Percentiles rank a stretch among this genome's conserved stretches.
Evolutionary conservation across 92 coral and sea anemone genomes (phyloP).

Genomic region (Epizoanthus rinbou): DNA sequence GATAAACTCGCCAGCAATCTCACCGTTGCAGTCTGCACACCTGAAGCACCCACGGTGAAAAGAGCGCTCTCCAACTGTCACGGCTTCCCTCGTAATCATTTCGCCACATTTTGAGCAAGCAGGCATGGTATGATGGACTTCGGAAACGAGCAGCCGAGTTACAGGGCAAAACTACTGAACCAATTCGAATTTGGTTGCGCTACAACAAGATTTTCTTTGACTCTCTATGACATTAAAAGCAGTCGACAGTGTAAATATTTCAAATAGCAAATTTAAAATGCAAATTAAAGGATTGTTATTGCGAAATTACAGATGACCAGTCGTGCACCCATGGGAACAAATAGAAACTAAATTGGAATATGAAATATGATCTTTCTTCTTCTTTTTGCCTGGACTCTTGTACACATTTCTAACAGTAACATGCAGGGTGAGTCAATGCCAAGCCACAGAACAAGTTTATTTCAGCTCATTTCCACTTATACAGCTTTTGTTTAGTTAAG

Average conservation of each 20-base stretch:
- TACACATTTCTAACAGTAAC: too few relatives aligned
- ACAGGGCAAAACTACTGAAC: neutral
- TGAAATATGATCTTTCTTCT: too few relatives aligned
- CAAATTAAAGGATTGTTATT: slow-evolving; percentile 11
- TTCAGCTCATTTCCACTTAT: too few relatives aligned
- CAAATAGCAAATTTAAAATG: slow-evolving; percentile 33
- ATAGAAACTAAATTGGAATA: too few relatives aligned
- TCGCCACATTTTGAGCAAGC: slow-evolving; percentile 35
- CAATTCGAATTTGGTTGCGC: slow-evolving; percentile 4
- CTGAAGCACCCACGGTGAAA: slow-evolving; percentile 34
- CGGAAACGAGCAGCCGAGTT: neutral
- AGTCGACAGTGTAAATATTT: slow-evolving; percentile 30
- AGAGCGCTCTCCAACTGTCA: slow-evolving; percentile 24
- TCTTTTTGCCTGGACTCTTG: too few relatives aligned
- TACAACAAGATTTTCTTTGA: neutral
- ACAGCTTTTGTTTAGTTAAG: too few relatives aligned
- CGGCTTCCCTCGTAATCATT: slow-evolving; percentile 16
- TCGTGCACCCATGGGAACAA: too few relatives aligned
- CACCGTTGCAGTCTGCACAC: slow-evolving; percentile 17
- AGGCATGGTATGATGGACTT: neutral
- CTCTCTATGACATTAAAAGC: neutral
- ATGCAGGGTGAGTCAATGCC: too few relatives aligned
- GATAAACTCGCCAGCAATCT: slow-evolving; percentile 38
- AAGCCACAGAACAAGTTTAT: too few relatives aligned
- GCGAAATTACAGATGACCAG: too few relatives aligned